Evolutionary conservation across 2,888 invertebrate genomes (phyloP).

Genomic region (Caenorhabditis sulstoni): DNA sequence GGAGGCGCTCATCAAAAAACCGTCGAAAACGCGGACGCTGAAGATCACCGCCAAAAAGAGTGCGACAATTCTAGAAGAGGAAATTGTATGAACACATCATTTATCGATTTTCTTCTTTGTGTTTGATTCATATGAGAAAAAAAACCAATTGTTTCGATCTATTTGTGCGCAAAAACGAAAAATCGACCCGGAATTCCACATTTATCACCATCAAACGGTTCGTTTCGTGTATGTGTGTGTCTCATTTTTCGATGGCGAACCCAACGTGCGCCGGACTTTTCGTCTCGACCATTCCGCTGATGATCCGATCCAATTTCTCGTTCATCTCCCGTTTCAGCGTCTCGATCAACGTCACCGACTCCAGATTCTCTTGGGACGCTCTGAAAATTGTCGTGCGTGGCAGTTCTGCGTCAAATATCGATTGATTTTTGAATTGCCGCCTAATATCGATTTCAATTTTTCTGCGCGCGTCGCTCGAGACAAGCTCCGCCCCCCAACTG

Average conservation of each 20-base stretch:
- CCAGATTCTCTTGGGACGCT: slow-evolving; percentile 43
- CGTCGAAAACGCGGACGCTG: not conserved
- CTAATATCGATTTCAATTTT: too few species aligned
- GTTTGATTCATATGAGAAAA: too few species aligned
- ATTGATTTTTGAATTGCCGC: too few species aligned
- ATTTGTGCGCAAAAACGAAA: too few species aligned
- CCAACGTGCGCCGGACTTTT: slow-evolving; percentile 38
- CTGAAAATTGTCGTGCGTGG: too few species aligned
- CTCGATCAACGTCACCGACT: slow-evolving; percentile 41
- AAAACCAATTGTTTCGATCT: too few species aligned
- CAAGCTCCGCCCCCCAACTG: too few species aligned
- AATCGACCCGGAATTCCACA: too few species aligned
- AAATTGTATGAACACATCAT: too few species aligned
- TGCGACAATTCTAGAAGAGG: slow-evolving; percentile 34
- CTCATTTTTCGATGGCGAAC: slow-evolving; percentile 30
- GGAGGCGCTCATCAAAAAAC: slow-evolving; percentile 36
- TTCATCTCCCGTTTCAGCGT: slow-evolving; percentile 53
- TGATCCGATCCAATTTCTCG: slow-evolving; percentile 46
- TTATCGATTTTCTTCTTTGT: not conserved
- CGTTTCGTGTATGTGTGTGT: not conserved
- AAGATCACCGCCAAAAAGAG: slow-evolving; percentile 24
- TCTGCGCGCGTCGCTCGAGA: too few species aligned
- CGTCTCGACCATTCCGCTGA: slow-evolving; percentile 25
- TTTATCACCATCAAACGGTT: too few species aligned
- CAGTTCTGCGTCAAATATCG: too few species aligned